Evolutionary conservation across 1,140 invertebrate genomes (phyloP).

Genomic region (Ceratina japonica): DNA sequence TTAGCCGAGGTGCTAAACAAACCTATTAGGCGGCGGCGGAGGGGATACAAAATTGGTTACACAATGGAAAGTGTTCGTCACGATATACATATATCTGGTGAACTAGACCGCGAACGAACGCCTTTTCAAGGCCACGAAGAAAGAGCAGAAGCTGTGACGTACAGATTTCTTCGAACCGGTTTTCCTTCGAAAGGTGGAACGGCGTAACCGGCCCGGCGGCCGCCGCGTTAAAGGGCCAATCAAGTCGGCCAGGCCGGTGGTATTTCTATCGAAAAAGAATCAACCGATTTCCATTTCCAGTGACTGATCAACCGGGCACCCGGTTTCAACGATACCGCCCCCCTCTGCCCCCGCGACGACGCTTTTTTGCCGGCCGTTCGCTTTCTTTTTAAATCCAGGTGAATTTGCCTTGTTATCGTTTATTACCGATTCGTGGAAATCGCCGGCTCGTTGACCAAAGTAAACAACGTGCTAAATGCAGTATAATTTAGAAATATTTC

Average conservation of each 20-base stretch:
- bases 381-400: slow-evolving; percentile 1
- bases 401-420: slow-evolving; percentile 23
- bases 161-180: slow-evolving; percentile 73
- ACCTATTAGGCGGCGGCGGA: background rate
- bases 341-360: too few species aligned
- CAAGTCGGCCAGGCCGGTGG: background rate
- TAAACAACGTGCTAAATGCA: background rate
- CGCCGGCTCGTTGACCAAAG: background rate
- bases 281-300: background rate
- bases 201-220: background rate
- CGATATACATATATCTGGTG: slow-evolving; percentile 73
- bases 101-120: slow-evolving; percentile 77
- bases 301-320: background rate
- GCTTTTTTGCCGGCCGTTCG: background rate
- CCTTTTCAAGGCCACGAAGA: slow-evolving; percentile 77
- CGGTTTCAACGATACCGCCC: too few species aligned
- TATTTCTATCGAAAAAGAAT: background rate
- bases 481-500: too few species aligned
- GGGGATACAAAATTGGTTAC: slow-evolving; percentile 73
- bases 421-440: slow-evolving; percentile 4
- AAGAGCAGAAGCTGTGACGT: slow-evolving; percentile 69
- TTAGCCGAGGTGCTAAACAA: background rate
- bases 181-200: slow-evolving; percentile 52
- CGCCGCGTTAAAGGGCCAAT: slow-evolving; percentile 20
- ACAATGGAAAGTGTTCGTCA: slow-evolving; percentile 79